Evolutionary conservation across 2,888 invertebrate species (phyloP), one percentile per base, ranked within the genome.

Genomic region (Dynastes hyllus): DNA sequence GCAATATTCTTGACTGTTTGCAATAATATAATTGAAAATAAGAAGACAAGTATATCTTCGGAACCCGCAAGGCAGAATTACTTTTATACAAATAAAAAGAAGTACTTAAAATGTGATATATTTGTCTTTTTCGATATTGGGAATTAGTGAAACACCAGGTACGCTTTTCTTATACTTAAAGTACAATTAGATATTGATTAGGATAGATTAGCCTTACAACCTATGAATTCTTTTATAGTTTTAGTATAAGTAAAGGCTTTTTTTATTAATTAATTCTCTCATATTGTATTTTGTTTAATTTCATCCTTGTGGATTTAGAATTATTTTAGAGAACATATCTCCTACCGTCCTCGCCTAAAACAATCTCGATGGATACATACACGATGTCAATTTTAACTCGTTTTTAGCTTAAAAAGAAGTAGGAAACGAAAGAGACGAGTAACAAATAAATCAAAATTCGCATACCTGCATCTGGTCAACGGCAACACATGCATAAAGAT

Each of bases 371-470:
- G 16, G 5, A 45, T 45, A 61, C 16, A 63, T 55, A 45, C 37
- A 58, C 22, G 11, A 69, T 63, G 78, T 76, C 76, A 76, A 66
- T 76, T 78, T 77, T 69, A 58, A 69, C 69, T 77, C 29, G 55
- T 69, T 77, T 78, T 67, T 78, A 78, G 78, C 70, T 58, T 71
- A 40, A 69, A 78, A 63, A 70, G 27, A 78, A 50, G 50, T 78
- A 70, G 45, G 45, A 78, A 71, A 63, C 55, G 55, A 45, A 61
- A 50, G 32, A 78, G 63, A 71, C 78, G 78, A 40, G 16, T 71
- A 8, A 71, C 61, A 71, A 61, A 50, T 29, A 78, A 78, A 78
- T 78, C 71, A 78, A 78, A 78, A 78, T 71, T 70, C 71, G 29
- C 61, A 51, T 71, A 55, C 63, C 58, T 78, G 50, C 69, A 71